Conservation (phyloP, 2,888 invertebrate genomes). For the Antitype chi region DNA sequence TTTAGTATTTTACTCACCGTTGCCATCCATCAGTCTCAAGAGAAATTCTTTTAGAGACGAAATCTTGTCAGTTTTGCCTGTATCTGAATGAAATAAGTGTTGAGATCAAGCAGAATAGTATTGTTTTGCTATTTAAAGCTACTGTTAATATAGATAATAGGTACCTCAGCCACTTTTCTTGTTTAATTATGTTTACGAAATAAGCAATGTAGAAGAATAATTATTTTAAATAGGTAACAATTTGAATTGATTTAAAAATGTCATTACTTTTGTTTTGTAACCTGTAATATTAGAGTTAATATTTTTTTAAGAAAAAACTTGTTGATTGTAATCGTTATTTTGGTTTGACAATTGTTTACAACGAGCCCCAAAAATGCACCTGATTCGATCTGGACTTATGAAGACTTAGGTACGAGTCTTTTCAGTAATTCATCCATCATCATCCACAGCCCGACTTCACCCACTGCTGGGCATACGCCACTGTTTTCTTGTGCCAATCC, state of each 20-base stretch:
- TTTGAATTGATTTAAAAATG: neutral
- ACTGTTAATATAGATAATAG: neutral
- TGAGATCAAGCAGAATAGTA: neutral
- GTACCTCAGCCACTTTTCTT: conserved; percentile 20
- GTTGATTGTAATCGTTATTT: neutral
- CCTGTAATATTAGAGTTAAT: neutral
- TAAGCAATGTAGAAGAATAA: neutral
- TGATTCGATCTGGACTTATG: no score
- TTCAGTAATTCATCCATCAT: neutral
- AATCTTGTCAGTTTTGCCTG: conserved; percentile 68
- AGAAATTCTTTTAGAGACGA: conserved; percentile 69
- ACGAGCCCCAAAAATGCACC: conserved; percentile 11
- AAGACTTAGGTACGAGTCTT: conserved; percentile 1
- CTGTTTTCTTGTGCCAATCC: no score
- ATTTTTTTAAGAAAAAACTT: neutral
- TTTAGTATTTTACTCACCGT: conserved; percentile 71
- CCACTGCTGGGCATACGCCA: no score
- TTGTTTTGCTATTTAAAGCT: neutral
- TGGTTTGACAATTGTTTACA: neutral
- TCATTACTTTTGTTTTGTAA: no score
- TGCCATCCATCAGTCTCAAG: conserved; percentile 75
- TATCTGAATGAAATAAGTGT: neutral
- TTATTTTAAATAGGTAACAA: neutral
- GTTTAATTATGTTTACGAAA: conserved; percentile 67
- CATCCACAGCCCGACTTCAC: no score